These are phyloP conservation scores for Lobophora halterata DNA, from an alignment of 2,888 invertebrate genomes.

Conservation along the genomic window DNA sequence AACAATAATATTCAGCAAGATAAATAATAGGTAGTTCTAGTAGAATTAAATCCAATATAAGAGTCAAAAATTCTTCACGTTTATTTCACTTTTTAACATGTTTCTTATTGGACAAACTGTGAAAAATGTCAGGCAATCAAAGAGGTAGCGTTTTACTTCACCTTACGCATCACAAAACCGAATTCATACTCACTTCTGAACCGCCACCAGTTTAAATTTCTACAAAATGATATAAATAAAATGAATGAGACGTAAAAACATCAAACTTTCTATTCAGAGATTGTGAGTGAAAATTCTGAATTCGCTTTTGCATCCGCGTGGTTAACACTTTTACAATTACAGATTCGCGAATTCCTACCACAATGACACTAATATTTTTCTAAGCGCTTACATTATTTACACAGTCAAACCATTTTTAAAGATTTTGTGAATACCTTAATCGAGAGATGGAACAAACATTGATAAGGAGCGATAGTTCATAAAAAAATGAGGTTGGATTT, in stretches of 20 bases:
- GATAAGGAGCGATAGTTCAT: background rate
- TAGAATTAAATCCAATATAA: slow-evolving; percentile 34
- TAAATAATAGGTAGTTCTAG: background rate
- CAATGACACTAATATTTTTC: slow-evolving; percentile 37
- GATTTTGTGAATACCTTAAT: slow-evolving; percentile 27
- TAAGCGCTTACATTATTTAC: slow-evolving; percentile 33
- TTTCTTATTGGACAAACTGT: slow-evolving; percentile 62
- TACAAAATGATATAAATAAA: slow-evolving; percentile 26
- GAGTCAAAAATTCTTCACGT: slow-evolving; percentile 64
- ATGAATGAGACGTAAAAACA: slow-evolving; percentile 17
- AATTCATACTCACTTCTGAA: slow-evolving; percentile 13
- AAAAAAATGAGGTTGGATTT: too few species aligned
- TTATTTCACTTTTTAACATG: slow-evolving; percentile 63
- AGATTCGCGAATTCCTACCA: slow-evolving; percentile 51
- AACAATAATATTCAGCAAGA: too few species aligned
- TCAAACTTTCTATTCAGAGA: slow-evolving; percentile 25
- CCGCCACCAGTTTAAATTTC: slow-evolving; percentile 23
- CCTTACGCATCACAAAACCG: slow-evolving; percentile 21
- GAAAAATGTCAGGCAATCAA: slow-evolving; percentile 70
- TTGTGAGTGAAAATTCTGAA: slow-evolving; percentile 31
- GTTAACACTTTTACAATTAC: slow-evolving; percentile 37
- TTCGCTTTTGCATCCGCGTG: slow-evolving; percentile 19
- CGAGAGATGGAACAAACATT: slow-evolving; percentile 1
- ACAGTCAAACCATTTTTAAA: slow-evolving; percentile 38
- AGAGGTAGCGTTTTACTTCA: slow-evolving; percentile 71